Conservation (phyloP, 2,797 vertebrate species). For the Mus spretus region DNA sequence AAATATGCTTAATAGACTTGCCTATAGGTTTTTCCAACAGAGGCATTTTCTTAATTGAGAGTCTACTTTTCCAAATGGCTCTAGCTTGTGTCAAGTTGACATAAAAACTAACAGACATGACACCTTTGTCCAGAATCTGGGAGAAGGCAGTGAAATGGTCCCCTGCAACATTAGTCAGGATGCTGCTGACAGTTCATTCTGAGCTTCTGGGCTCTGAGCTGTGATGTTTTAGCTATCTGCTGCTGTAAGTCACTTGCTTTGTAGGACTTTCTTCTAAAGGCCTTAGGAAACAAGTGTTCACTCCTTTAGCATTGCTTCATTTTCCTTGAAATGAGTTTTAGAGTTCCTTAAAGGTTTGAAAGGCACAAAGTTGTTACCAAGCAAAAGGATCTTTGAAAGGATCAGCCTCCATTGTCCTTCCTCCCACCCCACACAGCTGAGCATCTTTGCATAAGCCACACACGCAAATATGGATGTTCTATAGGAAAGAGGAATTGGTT, state of each 20-base stretch:
- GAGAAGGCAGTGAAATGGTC: neutral
- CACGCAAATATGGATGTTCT: neutral
- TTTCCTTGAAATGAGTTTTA: constrained; percentile 19
- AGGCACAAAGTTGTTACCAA: neutral
- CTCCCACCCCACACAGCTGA: neutral
- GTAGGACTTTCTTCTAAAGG: neutral
- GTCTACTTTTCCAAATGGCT: neutral
- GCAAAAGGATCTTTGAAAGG: neutral
- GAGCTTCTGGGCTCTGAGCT: neutral
- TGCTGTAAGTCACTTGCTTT: neutral
- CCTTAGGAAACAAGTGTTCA: neutral
- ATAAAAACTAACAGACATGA: neutral
- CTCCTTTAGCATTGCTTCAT: neutral
- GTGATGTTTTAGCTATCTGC: neutral
- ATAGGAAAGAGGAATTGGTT: neutral
- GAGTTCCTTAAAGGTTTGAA: neutral
- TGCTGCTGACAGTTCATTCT: neutral
- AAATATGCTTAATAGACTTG: neutral
- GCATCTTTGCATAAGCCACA: neutral
- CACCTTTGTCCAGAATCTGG: neutral
- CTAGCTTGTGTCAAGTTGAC: neutral
- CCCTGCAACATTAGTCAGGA: neutral
- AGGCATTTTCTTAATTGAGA: neutral
- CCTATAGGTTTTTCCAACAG: neutral
- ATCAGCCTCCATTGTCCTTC: neutral